phyloP scores from a whole-genome alignment of 1,140 invertebrate species.

The Plectrocnemia conspersa region DNA sequence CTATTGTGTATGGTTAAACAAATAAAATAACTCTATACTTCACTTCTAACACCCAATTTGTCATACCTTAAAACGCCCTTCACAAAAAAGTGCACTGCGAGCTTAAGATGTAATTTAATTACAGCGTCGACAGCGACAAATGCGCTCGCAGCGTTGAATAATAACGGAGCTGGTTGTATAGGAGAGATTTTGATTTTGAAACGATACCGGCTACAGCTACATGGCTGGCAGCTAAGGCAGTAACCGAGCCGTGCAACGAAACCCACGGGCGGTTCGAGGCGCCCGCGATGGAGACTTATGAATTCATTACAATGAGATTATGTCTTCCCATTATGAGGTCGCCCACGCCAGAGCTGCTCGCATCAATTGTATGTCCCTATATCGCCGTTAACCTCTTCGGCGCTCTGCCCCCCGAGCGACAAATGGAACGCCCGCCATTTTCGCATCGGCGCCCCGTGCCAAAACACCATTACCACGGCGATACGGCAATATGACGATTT shows the following conservation, averaged over 20 bases:
- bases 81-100: background rate
- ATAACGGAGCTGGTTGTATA: background rate
- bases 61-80: background rate
- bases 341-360: slow-evolving; percentile 25
- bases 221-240: no score
- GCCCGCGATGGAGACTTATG: slow-evolving; percentile 12
- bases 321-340: slow-evolving; percentile 32
- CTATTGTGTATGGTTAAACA: no score
- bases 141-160: slow-evolving; percentile 13
- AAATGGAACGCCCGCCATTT: no score
- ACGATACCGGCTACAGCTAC: slow-evolving; percentile 29
- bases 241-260: background rate
- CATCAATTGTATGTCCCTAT: slow-evolving; percentile 25
- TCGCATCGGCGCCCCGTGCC: background rate
- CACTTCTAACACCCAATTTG: no score
- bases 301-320: slow-evolving; percentile 36
- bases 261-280: background rate
- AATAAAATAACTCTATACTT: no score
- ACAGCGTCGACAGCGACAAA: slow-evolving; percentile 12
- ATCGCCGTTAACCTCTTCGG: background rate
- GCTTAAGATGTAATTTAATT: slow-evolving; percentile 2
- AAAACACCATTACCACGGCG: background rate
- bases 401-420: no score
- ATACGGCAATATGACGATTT: background rate
- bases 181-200: slow-evolving; percentile 18